Base-by-base conservation (phyloP, 2,888 invertebrate species). In the Monopis laevigella region DNA sequence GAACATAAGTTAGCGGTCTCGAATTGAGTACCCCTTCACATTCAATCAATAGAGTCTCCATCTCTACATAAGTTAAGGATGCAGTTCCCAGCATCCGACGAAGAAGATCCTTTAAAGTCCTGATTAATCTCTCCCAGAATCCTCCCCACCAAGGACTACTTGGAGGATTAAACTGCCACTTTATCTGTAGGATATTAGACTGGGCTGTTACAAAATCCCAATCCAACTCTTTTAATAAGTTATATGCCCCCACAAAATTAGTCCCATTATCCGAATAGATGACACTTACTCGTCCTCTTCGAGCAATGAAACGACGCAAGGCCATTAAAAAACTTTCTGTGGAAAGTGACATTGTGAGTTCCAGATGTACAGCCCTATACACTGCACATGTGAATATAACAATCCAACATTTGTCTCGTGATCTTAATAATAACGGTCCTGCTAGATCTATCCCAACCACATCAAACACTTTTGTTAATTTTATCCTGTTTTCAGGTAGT, bases 71-170 rank as follows among this genome's bases (percentile, higher is more conserved):
- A 7, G 7, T 17, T 2, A 45, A 14, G 4, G 40, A 40, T 1
- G 56, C 50, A 28, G 51, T 54, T 7, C 68, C 62, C 1, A 73
- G 44, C 4, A 59, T 49, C 39, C 55, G 50, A n/a, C 58, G 43
- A 12, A 73, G 42, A 8, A 66, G 40, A 7, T 44, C 42, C 46
- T 77, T 75, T 4, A 69, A 27, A 5, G 61, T 38, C 5, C 59
- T 52, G 7, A 70, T 51, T 2, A 74, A 45, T 12, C 67, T 46
- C 48, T 74, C 69, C 54, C 63, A 75, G 47, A 58, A 63, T 27
- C 72, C 69, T 38, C 69, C 68, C 64, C 62, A 62, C 69, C 72
- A 74, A 2, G 68, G 49, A 2, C 66, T 59, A 0, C 53, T 47
- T 2, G 64, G 65, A 3, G 63, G 58, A 35, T 60, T 71, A 44